phyloP scores from a whole-genome alignment of 2,113 vertebrate genomes.

The Candoia aspera region DNA sequence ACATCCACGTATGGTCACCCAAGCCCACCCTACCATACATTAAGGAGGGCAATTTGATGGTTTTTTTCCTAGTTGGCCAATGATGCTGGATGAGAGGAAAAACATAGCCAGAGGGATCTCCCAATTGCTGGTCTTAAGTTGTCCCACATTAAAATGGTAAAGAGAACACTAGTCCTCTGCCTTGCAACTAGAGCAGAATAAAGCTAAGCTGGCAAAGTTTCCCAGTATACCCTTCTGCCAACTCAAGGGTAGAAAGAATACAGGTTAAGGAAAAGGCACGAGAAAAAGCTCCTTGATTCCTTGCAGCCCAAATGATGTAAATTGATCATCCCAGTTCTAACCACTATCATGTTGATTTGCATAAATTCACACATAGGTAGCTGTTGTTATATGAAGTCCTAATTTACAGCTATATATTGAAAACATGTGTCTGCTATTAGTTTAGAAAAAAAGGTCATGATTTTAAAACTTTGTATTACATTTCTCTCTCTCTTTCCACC shows the following conservation, averaged over 20 bases:
- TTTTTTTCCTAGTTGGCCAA: background rate
- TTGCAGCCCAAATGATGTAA: background rate
- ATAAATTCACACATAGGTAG: background rate
- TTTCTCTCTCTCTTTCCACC: conserved; percentile 52
- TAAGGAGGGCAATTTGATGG: background rate
- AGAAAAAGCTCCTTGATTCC: background rate
- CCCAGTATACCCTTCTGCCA: background rate
- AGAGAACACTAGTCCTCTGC: background rate
- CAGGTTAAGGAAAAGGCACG: background rate
- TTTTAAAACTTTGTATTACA: conserved; percentile 41
- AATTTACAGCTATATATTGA: conserved; percentile 17
- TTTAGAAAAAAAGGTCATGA: conserved; percentile 32
- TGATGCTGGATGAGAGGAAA: background rate
- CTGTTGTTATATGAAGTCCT: background rate
- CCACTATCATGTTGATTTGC: background rate
- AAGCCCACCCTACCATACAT: background rate
- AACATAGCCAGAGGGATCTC: background rate
- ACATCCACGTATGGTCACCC: background rate
- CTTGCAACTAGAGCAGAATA: background rate
- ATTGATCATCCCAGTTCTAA: background rate
- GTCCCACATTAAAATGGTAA: background rate
- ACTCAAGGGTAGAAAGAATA: background rate
- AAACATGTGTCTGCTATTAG: conserved; percentile 16
- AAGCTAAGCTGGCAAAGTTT: background rate
- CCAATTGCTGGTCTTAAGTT: background rate